phyloP scores from a whole-genome alignment of 2,888 invertebrate species.

The Dolomedes plantarius region DNA sequence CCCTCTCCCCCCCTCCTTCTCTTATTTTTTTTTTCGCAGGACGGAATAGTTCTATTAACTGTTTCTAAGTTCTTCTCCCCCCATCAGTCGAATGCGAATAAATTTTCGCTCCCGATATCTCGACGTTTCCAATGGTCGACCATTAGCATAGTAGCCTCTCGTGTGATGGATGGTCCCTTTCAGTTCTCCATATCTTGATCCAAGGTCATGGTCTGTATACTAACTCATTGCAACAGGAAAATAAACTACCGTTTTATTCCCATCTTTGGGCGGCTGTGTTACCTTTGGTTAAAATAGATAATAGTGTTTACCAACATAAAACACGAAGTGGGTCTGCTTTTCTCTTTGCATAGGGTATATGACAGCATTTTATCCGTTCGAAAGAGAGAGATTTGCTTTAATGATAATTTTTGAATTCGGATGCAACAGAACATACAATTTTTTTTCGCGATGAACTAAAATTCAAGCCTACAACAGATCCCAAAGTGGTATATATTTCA shows the following conservation, averaged over 20 bases:
- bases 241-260: neutral
- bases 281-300: no score
- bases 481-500: no score
- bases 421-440: no score
- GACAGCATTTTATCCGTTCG: no score
- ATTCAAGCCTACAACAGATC: no score
- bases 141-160: slow-evolving; percentile 9
- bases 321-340: no score
- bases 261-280: no score
- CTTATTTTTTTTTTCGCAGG: neutral
- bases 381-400: no score
- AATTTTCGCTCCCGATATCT: slow-evolving; percentile 16
- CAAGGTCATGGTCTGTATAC: neutral
- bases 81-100: neutral
- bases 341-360: no score
- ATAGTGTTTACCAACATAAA: no score
- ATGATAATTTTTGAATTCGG: no score
- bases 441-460: no score
- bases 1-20: neutral
- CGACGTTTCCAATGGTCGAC: slow-evolving; percentile 5
- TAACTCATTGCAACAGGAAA: neutral
- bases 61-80: neutral
- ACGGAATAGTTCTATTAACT: slow-evolving; percentile 10
- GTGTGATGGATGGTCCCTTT: neutral
- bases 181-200: neutral